These are phyloP conservation scores for Gallirallus australis DNA, from an alignment of 2,797 vertebrate genomes.

Conservation along the genomic window DNA sequence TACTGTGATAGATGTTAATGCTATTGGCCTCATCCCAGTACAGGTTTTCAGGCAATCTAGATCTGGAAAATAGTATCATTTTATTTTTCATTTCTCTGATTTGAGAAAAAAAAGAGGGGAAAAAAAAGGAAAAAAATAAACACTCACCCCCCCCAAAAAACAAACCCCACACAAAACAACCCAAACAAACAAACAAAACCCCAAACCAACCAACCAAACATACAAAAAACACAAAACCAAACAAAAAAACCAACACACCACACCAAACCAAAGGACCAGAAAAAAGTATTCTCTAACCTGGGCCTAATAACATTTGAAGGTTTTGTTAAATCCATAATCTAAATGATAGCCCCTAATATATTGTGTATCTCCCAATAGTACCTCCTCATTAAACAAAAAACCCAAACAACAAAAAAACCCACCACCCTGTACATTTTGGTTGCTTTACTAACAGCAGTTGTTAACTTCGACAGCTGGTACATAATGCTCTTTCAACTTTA, in stretches of 20 bases:
- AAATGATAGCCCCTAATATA: neutral
- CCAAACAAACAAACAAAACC: too few species aligned
- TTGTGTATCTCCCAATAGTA: neutral
- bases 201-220: too few species aligned
- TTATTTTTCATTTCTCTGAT: neutral
- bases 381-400: neutral
- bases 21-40: neutral
- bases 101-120: neutral
- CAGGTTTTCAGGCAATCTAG: neutral
- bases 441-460: neutral
- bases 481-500: neutral
- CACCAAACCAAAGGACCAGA: too few species aligned
- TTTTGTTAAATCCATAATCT: neutral
- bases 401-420: too few species aligned
- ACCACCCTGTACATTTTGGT: neutral
- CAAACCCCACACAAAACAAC: too few species aligned
- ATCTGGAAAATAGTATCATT: neutral
- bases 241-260: too few species aligned
- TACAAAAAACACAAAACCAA: too few species aligned
- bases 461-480: neutral
- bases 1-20: neutral
- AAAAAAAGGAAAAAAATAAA: too few species aligned
- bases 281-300: neutral
- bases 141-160: too few species aligned
- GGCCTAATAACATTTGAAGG: neutral